Conservation (phyloP, 2,888 invertebrate species). For the Sphaeridia pumilis region DNA sequence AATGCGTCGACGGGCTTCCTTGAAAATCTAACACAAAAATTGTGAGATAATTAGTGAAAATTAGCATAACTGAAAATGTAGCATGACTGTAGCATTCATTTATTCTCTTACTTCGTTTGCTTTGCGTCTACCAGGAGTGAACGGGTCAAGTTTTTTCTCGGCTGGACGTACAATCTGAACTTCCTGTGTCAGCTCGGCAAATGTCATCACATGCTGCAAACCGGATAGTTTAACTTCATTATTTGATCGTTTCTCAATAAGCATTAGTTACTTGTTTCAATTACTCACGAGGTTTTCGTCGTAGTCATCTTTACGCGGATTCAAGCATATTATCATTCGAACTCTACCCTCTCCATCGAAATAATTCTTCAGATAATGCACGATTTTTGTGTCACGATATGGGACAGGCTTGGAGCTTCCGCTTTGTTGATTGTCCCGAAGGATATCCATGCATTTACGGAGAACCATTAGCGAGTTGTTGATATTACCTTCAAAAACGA, state of each 20-base stretch:
- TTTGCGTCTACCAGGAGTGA: slow-evolving; percentile 62
- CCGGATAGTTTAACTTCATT: background rate
- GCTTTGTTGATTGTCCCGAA: slow-evolving; percentile 75
- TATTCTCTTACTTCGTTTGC: slow-evolving; percentile 65
- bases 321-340: slow-evolving; percentile 91
- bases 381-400: slow-evolving; percentile 86
- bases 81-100: no score
- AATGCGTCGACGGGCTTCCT: slow-evolving; percentile 41
- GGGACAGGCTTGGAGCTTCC: slow-evolving; percentile 67
- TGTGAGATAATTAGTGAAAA: no score
- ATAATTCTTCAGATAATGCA: slow-evolving; percentile 91
- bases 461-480: slow-evolving; percentile 94
- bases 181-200: slow-evolving; percentile 93
- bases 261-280: no score
- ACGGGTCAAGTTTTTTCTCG: slow-evolving; percentile 48
- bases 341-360: slow-evolving; percentile 96
- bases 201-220: slow-evolving; percentile 90
- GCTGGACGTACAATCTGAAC: slow-evolving; percentile 67
- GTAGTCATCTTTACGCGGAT: slow-evolving; percentile 81
- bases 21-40: slow-evolving; percentile 39
- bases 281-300: slow-evolving; percentile 84
- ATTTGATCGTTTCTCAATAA: no score
- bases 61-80: no score
- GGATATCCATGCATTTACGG: slow-evolving; percentile 75
- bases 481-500: no score